A percentile compares a stretch with the other conserved stretches of the same genome.
These are phyloP conservation scores for Melanargia galathea DNA, from an alignment of 2,888 invertebrate species.

Conservation along the genomic window DNA sequence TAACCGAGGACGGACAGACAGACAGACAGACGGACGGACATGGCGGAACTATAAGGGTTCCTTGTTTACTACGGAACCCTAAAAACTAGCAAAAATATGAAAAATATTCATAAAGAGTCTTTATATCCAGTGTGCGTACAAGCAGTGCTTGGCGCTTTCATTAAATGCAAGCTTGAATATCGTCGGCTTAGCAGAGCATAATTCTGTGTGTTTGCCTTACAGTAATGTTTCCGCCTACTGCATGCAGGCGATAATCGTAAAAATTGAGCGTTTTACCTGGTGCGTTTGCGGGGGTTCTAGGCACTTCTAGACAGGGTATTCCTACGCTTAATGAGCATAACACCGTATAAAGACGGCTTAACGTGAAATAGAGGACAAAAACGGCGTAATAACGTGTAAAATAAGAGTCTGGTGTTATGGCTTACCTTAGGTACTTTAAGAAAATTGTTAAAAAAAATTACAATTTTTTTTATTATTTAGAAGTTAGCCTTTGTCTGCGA, in stretches of 20 bases:
- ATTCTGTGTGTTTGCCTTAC: slow-evolving; percentile 50
- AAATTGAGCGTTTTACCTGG: slow-evolving; percentile 60
- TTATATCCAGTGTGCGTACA: slow-evolving; percentile 27
- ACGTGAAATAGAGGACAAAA: slow-evolving; percentile 24
- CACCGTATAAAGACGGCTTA: slow-evolving; percentile 43
- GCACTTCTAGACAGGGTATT: slow-evolving; percentile 46
- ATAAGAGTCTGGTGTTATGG: neutral
- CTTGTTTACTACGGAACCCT: too few species aligned
- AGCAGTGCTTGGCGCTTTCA: slow-evolving; percentile 51
- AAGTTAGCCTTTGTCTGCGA: too few species aligned
- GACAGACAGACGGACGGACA: too few species aligned
- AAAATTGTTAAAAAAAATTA: neutral
- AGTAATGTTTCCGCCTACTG: slow-evolving; percentile 61
- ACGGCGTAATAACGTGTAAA: slow-evolving; percentile 28
- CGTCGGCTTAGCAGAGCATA: slow-evolving; percentile 53
- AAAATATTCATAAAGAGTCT: neutral
- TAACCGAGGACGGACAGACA: too few species aligned
- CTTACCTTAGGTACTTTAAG: neutral
- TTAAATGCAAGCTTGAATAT: slow-evolving; percentile 53
- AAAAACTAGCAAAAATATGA: neutral
- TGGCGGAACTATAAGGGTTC: too few species aligned
- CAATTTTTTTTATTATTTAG: too few species aligned
- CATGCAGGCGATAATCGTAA: slow-evolving; percentile 68
- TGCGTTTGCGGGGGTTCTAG: slow-evolving; percentile 48
- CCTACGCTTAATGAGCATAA: slow-evolving; percentile 49